Base-by-base conservation (phyloP, 2,797 vertebrate species). In the Syngnathus rostellatus region DNA sequence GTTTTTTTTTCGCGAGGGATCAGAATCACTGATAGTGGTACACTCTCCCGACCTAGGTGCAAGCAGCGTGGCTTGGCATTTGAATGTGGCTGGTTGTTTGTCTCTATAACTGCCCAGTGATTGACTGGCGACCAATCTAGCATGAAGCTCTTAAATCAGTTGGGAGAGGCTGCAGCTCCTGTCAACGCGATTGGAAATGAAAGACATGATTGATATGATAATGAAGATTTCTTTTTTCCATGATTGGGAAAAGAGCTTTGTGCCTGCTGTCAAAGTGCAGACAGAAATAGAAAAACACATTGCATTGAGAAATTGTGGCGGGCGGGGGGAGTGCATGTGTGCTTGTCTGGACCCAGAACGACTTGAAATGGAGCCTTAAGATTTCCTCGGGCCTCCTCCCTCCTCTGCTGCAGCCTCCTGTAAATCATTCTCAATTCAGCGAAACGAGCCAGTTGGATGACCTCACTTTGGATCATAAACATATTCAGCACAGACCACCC, bases 381-480 rank as follows among this genome's bases (percentile, higher is more conserved):
- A 87, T 83, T 85, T 85, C 75, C 76, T 77, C 68, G 74, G 82
- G 83, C 89, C 59, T 89, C 88, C 81, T 84, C 85, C 68, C 81
- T 84, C 85, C 68, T 81, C 83, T 76, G 83, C 62, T 62, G 85
- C 88, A 79, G 80, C 67, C 31, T 89, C 90, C 88, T 90, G 89
- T 92, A 92, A 93, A 92, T 93, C 90, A 92, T 91, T 91, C 89
- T 90, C 89, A 89, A 87, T 90, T 91, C 91, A 86, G 86, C 89
- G 89, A 89, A 92, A 92, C 90, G 92, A 91, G 91, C 91, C 90
- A 90, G 90, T 91, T 90, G 90, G 92, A 93, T 92, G 92, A 92
- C 89, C 87, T 90, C 85, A 88, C 88, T 89, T 90, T 89, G 90
- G 88, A 92, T 91, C 91, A 92, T 92, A 93, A 93, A 92, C 91